phyloP scores from a whole-genome alignment of 2,797 vertebrate genomes.

The Echeneis naucrates region DNA sequence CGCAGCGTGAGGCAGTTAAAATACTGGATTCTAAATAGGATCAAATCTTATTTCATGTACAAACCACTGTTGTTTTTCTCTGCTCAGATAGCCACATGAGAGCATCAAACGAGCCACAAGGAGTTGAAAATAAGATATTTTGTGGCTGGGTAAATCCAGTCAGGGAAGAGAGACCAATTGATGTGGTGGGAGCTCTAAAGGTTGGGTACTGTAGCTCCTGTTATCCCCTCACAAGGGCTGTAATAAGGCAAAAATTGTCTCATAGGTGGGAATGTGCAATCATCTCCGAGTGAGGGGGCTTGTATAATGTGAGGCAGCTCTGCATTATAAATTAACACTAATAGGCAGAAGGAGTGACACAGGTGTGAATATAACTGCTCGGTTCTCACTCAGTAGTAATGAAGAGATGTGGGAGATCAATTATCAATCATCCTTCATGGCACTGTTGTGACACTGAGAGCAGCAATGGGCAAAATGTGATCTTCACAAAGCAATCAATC shows the following conservation, averaged over 20 bases:
- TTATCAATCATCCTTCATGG: slow-evolving; percentile 32
- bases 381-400: slow-evolving; percentile 38
- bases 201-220: slow-evolving; percentile 29
- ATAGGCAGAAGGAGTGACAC: slow-evolving; percentile 39
- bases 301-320: slow-evolving; percentile 34
- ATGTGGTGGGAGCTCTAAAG: slow-evolving; percentile 60
- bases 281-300: slow-evolving; percentile 36
- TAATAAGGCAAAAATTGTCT: slow-evolving; percentile 58
- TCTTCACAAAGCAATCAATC: slow-evolving; percentile 33
- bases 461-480: slow-evolving; percentile 39
- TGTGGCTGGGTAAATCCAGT: slow-evolving; percentile 54
- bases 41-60: slow-evolving; percentile 24
- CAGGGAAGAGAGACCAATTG: slow-evolving; percentile 44
- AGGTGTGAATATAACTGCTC: slow-evolving; percentile 33
- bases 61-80: slow-evolving; percentile 44
- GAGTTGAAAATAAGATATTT: slow-evolving; percentile 62
- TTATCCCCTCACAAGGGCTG: slow-evolving; percentile 40
- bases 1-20: neutral
- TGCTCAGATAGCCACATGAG: slow-evolving; percentile 27
- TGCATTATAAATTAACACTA: slow-evolving; percentile 46
- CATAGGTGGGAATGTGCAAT: slow-evolving; percentile 36
- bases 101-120: slow-evolving; percentile 67
- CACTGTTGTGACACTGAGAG: slow-evolving; percentile 44
- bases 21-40: slow-evolving; percentile 30
- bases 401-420: slow-evolving; percentile 32